phyloP scores from a whole-genome alignment of 2,888 invertebrate species.

The Carabus problematicus region DNA sequence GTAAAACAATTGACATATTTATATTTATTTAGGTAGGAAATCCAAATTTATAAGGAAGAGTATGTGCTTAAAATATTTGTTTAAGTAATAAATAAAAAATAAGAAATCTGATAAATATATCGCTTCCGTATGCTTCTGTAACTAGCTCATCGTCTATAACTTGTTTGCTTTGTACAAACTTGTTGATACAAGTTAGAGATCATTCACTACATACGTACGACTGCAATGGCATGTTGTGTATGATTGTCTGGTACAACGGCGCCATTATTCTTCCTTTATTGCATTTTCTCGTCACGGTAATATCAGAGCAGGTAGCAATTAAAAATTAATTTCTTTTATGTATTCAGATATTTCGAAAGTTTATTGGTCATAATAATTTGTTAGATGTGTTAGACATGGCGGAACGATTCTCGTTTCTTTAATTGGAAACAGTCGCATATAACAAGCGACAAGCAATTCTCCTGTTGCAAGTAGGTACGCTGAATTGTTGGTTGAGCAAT shows the following conservation, averaged over 20 bases:
- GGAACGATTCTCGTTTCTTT: not conserved
- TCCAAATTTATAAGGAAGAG: too few species aligned
- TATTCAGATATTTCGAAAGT: constrained; percentile 33
- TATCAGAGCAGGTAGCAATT: constrained; percentile 32
- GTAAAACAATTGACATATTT: too few species aligned
- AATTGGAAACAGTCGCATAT: not conserved
- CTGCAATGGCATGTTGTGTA: too few species aligned
- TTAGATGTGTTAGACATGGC: not conserved
- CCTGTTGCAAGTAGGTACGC: not conserved
- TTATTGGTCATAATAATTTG: constrained; percentile 34
- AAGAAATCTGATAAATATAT: too few species aligned
- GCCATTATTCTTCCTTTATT: constrained; percentile 19
- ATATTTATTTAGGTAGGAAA: too few species aligned
- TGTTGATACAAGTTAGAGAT: too few species aligned
- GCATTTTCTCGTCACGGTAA: constrained; percentile 11
- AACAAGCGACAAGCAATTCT: not conserved
- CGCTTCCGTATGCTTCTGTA: too few species aligned
- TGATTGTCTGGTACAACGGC: constrained; percentile 4
- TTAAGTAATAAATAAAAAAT: too few species aligned
- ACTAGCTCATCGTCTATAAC: too few species aligned
- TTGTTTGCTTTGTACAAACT: too few species aligned
- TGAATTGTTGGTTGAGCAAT: not conserved
- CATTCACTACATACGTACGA: too few species aligned
- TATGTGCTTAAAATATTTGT: too few species aligned
- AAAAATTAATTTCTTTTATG: constrained; percentile 38